phyloP scores from a whole-genome alignment of 2,797 vertebrate species.

The Labeo calbasu region DNA sequence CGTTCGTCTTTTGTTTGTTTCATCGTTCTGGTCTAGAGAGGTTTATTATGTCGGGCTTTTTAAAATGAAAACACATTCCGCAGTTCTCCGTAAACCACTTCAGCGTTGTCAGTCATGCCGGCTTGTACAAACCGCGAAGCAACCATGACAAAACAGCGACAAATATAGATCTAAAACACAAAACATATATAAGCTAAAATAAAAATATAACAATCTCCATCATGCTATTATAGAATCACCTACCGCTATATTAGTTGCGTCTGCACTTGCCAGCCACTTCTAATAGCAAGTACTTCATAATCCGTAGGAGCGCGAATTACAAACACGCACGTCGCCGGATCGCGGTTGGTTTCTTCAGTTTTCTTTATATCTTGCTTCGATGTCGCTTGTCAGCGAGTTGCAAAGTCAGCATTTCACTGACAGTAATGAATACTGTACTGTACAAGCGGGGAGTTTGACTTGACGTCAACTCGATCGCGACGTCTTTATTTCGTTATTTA shows the following conservation, averaged over 20 bases:
- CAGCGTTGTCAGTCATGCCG: not conserved
- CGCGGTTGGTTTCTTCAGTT: not conserved
- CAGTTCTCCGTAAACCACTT: not conserved
- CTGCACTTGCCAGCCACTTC: not conserved
- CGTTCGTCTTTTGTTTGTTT: not conserved
- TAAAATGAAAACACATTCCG: conserved; percentile 7
- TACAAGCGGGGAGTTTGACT: not conserved
- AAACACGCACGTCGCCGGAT: not conserved
- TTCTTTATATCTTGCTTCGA: not conserved
- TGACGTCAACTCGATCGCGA: not conserved
- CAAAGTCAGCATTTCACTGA: not conserved
- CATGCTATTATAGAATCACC: not conserved
- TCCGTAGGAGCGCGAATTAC: not conserved
- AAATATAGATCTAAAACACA: not conserved
- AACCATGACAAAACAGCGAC: not conserved
- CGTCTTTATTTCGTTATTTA: not conserved
- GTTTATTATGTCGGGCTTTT: not conserved
- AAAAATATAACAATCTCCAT: not conserved
- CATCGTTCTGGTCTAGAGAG: too few relatives aligned
- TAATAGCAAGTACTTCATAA: too few relatives aligned
- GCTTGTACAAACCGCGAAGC: not conserved
- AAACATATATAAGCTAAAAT: not conserved
- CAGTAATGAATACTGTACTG: not conserved
- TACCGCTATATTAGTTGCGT: not conserved
- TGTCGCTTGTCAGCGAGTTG: not conserved